Base-by-base conservation (phyloP, 2,888 invertebrate genomes). In the Falcaria lacertinaria region DNA sequence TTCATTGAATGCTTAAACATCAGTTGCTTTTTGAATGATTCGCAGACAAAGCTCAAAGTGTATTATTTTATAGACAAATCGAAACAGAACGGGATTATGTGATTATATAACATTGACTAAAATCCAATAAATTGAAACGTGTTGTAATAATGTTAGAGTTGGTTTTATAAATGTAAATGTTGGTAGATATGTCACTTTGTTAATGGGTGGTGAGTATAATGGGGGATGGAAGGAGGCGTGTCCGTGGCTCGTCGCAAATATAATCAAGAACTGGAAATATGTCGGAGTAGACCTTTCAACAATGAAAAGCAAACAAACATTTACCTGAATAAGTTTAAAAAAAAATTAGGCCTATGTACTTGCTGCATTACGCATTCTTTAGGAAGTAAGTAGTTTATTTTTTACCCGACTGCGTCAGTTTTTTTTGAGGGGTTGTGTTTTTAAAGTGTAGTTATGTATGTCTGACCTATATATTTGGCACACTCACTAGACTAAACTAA, bases 21-120 rank as follows among this genome's bases (percentile, higher is more conserved):
- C 84, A 79, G 80, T 84, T 82, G 76, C 79, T 77, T 80, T 76
- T 74, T 80, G 11, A 83, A 79, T 81, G 79, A 80, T 66, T 75
- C 55, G 53, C 85, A 79, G 80, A 87, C 88, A 88, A 88, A 85
- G 85, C 80, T 72, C 80, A 84, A 86, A 87, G 84, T 86, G 85
- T 87, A 88, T 89, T 88, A 89, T 88, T 87, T 87, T 81, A 87
- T 87, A 80, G 80, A 82, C 80, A 83, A 85, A 80, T 79, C 80
- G 65, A 77, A 78, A 79, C 73, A 68, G 57, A 64, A 66, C 64
- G 51, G 57, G 58, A 60, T 69, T 70, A 71, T 69, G 64, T 72
- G 67, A 70, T 74, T 73, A 77, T 64, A 69, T 71, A 71, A 66
- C 62, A 50, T 53, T 50, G 34, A 39, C 28, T 14, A 15, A 13